Conservation (phyloP, 2,888 invertebrate genomes). For the Pachymerium ferrugineum region DNA sequence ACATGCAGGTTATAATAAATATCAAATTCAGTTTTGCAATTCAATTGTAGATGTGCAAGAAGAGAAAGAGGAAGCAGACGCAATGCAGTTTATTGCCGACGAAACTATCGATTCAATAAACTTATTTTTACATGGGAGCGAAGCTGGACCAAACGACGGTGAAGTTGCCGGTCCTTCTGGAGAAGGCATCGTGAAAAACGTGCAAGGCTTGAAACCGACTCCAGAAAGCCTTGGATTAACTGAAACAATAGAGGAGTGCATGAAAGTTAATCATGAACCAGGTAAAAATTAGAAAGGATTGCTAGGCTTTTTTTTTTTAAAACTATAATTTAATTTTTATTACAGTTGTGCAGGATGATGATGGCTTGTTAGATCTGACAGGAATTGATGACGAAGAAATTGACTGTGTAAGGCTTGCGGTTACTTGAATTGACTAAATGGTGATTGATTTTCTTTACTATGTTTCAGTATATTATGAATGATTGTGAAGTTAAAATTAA, state of each 20-base stretch:
- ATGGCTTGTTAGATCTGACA: constrained; percentile 60
- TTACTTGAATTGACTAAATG: constrained; percentile 23
- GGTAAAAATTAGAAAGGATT: neutral
- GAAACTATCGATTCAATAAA: constrained; percentile 34
- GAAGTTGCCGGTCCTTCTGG: neutral
- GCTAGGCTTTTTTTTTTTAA: neutral
- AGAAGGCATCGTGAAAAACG: neutral
- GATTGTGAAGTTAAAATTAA: constrained; percentile 76
- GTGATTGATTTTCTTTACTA: constrained; percentile 29
- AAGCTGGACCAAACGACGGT: neutral
- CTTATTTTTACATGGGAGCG: constrained; percentile 16
- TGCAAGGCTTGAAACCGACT: constrained; percentile 43
- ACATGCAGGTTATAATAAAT: neutral
- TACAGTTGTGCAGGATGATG: constrained; percentile 39
- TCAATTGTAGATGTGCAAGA: neutral
- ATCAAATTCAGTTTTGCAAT: neutral
- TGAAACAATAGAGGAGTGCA: constrained; percentile 52
- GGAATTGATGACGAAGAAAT: constrained; percentile 84
- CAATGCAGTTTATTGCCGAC: constrained; percentile 34
- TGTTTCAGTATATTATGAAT: constrained; percentile 63
- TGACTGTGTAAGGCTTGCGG: constrained; percentile 53
- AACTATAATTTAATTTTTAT: neutral
- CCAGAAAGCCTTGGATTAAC: constrained; percentile 72
- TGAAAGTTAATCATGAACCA: constrained; percentile 35
- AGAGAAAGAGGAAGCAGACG: constrained; percentile 34